Evolutionary conservation across 2,797 vertebrate species (phyloP).

Genomic region (Microctenopoma steveboyesi): DNA sequence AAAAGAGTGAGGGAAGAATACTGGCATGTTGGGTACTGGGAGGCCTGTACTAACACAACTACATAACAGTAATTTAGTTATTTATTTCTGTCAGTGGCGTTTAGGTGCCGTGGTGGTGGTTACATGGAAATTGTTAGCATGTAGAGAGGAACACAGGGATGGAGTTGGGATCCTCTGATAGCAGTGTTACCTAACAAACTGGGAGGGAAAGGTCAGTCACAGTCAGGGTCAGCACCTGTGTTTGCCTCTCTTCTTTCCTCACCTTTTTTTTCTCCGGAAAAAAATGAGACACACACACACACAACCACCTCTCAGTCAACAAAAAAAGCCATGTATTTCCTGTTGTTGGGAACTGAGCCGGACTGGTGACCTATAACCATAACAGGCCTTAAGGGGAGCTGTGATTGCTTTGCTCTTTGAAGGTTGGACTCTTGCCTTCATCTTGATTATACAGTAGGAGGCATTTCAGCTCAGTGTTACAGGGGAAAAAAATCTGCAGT

Average conservation of each 20-base stretch:
- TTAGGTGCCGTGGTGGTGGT: not conserved
- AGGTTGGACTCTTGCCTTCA: slow-evolving; percentile 52
- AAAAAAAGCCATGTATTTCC: slow-evolving; percentile 57
- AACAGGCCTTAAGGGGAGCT: slow-evolving; percentile 64
- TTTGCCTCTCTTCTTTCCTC: slow-evolving; percentile 9
- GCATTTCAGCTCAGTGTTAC: slow-evolving; percentile 33
- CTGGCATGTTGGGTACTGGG: not conserved
- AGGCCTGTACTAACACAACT: too few relatives aligned
- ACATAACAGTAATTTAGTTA: not conserved
- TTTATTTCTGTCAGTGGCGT: too few relatives aligned
- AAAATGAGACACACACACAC: not conserved
- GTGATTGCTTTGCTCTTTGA: slow-evolving; percentile 69
- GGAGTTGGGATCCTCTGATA: slow-evolving; percentile 16
- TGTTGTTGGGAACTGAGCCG: slow-evolving; percentile 50
- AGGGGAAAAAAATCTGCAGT: slow-evolving; percentile 24
- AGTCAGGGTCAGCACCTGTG: slow-evolving; percentile 57
- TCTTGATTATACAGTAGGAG: slow-evolving; percentile 54
- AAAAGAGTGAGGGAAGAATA: too few relatives aligned
- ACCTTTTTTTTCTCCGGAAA: not conserved
- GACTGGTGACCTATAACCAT: slow-evolving; percentile 64
- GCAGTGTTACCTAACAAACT: slow-evolving; percentile 31
- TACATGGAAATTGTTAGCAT: not conserved
- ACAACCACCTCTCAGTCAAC: slow-evolving; percentile 47
- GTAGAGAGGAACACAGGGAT: not conserved
- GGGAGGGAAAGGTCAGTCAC: slow-evolving; percentile 55